Evolutionary conservation across 2,797 vertebrate genomes (phyloP).

Genomic region (Coilia nasus): DNA sequence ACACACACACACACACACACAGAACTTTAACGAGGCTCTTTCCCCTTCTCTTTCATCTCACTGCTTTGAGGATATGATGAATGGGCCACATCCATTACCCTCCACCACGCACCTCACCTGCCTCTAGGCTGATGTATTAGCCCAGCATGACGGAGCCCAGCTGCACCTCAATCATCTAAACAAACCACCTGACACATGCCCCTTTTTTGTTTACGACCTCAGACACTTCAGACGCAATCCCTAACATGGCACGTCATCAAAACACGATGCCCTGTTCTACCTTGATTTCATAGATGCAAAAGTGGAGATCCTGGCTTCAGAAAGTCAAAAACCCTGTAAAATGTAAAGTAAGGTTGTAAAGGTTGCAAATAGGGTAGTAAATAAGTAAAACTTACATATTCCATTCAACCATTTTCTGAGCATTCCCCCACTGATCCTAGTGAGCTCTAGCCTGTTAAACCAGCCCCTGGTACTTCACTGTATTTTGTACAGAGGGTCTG

Average conservation of each 20-base stretch:
- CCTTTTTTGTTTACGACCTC: not conserved
- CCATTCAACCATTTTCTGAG: too few relatives aligned
- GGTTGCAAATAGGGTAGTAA: too few relatives aligned
- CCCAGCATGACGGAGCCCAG: not conserved
- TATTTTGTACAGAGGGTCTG: too few relatives aligned
- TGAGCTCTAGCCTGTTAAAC: too few relatives aligned
- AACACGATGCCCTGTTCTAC: not conserved
- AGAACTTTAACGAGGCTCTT: not conserved
- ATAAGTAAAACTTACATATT: too few relatives aligned
- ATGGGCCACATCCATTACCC: not conserved
- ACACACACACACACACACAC: not conserved
- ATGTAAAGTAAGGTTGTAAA: too few relatives aligned
- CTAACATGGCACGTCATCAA: not conserved
- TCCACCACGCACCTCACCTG: not conserved
- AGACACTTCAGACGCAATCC: not conserved
- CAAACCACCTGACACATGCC: not conserved
- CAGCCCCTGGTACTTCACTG: too few relatives aligned
- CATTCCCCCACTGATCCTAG: too few relatives aligned
- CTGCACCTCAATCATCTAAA: constrained; percentile 6
- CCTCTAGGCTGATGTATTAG: not conserved
- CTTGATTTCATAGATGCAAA: not conserved
- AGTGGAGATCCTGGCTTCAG: too few relatives aligned
- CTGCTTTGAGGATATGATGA: not conserved
- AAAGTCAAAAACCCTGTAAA: too few relatives aligned
- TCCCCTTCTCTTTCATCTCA: not conserved